Conservation (phyloP, 2,797 vertebrate species). For the Neosilurus mollespiculum region DNA sequence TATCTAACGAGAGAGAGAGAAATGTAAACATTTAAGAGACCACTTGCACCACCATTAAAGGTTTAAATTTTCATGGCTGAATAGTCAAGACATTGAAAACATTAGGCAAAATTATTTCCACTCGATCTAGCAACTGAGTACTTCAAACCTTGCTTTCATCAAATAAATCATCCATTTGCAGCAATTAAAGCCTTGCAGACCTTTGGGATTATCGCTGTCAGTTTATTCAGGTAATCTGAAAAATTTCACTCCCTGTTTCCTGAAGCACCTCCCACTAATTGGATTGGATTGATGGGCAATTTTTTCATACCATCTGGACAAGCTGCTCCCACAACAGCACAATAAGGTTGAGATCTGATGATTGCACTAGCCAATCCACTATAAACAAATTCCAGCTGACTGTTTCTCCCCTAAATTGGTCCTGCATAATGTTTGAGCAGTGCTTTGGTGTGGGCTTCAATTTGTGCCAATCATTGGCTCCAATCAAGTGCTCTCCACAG, state of each 20-base stretch:
- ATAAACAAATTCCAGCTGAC: background rate
- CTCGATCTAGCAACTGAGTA: background rate
- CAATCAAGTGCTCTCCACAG: background rate
- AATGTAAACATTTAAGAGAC: no score
- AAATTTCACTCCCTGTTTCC: background rate
- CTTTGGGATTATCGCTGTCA: background rate
- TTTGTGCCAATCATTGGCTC: background rate
- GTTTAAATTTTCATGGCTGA: no score
- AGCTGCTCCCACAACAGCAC: background rate
- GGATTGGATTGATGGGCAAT: background rate
- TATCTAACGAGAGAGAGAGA: no score
- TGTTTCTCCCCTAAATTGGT: conserved; percentile 4
- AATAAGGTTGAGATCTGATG: background rate
- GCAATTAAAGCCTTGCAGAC: background rate
- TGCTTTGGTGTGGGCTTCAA: background rate
- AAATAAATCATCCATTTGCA: background rate
- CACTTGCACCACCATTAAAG: no score
- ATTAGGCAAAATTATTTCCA: background rate
- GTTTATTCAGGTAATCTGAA: background rate
- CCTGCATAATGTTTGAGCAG: background rate
- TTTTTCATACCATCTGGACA: background rate
- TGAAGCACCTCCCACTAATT: background rate
- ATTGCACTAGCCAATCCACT: background rate
- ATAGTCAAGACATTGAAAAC: background rate
- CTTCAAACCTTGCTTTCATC: background rate